phyloP scores from a whole-genome alignment of 2,888 invertebrate species.

The Tachina grossa region DNA sequence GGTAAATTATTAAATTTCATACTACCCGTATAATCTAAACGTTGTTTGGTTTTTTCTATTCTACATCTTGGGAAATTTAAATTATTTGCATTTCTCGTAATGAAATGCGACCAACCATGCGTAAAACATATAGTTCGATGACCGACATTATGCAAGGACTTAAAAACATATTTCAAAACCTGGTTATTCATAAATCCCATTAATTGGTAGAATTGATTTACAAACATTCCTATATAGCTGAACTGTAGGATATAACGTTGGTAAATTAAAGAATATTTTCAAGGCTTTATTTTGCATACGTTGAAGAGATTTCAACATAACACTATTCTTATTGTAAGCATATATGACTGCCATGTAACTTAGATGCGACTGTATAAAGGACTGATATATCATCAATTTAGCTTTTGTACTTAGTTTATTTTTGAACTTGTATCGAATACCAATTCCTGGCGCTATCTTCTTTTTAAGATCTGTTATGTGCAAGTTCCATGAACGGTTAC shows the following conservation, averaged over 20 bases:
- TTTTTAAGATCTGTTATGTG: too few relatives aligned
- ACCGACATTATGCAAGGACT: constrained; percentile 3
- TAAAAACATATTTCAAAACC: constrained; percentile 13
- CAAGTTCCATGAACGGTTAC: too few relatives aligned
- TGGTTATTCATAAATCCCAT: constrained; percentile 8
- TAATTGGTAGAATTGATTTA: background rate
- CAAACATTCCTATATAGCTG: background rate
- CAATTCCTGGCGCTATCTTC: background rate
- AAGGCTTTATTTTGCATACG: constrained; percentile 6
- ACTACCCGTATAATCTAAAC: background rate
- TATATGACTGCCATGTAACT: background rate
- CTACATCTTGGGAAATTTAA: background rate
- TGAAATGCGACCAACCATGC: too few relatives aligned
- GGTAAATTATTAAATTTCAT: constrained; percentile 6
- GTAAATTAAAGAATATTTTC: constrained; percentile 9
- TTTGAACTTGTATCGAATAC: background rate
- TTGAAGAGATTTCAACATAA: background rate
- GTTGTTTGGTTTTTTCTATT: background rate
- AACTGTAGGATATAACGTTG: constrained; percentile 6
- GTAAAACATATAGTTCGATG: background rate
- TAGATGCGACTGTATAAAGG: constrained; percentile 5
- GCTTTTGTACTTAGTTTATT: background rate
- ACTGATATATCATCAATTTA: constrained; percentile 1
- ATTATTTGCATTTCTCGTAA: too few relatives aligned
- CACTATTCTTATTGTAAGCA: background rate